These are phyloP conservation scores for Telenomus remus DNA, from an alignment of 1,140 invertebrate genomes.

Conservation along the genomic window DNA sequence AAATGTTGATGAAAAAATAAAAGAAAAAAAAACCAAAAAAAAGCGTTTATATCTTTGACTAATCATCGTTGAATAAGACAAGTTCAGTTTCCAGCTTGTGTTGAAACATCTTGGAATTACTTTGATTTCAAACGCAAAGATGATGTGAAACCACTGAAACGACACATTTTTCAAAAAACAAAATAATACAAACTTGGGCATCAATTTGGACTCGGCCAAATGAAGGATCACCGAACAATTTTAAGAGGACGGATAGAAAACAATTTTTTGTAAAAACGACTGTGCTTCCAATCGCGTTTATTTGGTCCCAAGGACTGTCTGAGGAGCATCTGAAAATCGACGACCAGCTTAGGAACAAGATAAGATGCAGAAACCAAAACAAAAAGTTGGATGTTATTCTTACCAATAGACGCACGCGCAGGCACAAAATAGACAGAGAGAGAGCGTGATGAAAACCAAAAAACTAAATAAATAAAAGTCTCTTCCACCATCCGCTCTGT, in stretches of 20 bases:
- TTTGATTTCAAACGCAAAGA: too few species aligned
- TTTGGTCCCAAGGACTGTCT: slow-evolving; percentile 19
- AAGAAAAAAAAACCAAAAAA: not conserved
- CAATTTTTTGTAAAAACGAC: slow-evolving; percentile 37
- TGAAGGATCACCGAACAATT: not conserved
- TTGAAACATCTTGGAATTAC: too few species aligned
- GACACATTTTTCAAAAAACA: not conserved
- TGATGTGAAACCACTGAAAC: too few species aligned
- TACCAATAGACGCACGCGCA: slow-evolving; percentile 17
- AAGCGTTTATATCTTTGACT: too few species aligned
- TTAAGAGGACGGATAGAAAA: slow-evolving; percentile 12
- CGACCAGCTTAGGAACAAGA: slow-evolving; percentile 5
- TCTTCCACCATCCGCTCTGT: slow-evolving; percentile 56
- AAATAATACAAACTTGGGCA: slow-evolving; percentile 20
- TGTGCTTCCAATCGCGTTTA: slow-evolving; percentile 55
- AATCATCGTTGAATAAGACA: too few species aligned
- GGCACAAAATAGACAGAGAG: slow-evolving; percentile 4
- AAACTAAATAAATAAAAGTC: too few species aligned
- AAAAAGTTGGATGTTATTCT: not conserved
- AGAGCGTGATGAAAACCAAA: too few species aligned
- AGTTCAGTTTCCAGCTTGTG: too few species aligned
- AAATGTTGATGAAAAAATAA: too few species aligned
- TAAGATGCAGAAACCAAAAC: slow-evolving; percentile 11
- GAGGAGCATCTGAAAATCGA: slow-evolving; percentile 13
- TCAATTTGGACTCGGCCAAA: slow-evolving; percentile 6